These are phyloP conservation scores for Syngnathoides biaculeatus DNA, from an alignment of 2,113 vertebrate genomes.

Conservation along the genomic window DNA sequence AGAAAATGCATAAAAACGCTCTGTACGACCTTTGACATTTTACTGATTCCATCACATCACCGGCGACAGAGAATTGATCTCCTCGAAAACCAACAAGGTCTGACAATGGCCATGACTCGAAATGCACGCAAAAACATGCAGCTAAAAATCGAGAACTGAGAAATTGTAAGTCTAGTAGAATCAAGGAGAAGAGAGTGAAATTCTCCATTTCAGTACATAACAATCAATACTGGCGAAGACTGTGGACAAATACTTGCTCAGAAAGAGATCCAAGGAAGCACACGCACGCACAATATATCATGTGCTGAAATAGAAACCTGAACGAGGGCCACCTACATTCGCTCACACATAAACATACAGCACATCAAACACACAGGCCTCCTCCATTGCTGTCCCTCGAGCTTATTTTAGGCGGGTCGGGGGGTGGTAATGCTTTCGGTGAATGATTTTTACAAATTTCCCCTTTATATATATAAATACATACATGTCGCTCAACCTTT, in stretches of 20 bases:
- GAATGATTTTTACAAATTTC: neutral
- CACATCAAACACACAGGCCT: constrained; percentile 23
- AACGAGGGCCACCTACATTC: constrained; percentile 33
- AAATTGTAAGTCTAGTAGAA: neutral
- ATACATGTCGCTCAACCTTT: neutral
- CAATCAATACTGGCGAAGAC: constrained; percentile 8
- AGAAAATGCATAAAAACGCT: constrained; percentile 6
- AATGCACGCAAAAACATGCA: neutral
- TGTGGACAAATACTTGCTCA: constrained; percentile 8
- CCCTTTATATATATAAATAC: too few species aligned
- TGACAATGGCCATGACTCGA: neutral
- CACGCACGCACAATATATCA: constrained; percentile 28
- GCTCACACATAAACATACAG: constrained; percentile 10
- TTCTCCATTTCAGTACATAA: constrained; percentile 3
- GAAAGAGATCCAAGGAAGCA: constrained; percentile 19
- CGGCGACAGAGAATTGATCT: constrained; percentile 24
- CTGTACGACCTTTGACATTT: constrained; percentile 25
- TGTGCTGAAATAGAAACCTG: constrained; percentile 37
- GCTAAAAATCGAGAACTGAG: neutral
- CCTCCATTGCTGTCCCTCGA: constrained; percentile 35
- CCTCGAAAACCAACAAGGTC: constrained; percentile 5
- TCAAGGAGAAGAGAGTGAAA: neutral
- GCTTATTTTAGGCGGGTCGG: constrained; percentile 43
- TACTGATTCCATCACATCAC: constrained; percentile 30
- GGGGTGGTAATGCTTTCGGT: constrained; percentile 26